Base-by-base conservation (phyloP, 2,797 vertebrate genomes). In the Melanotaenia trifasciata region DNA sequence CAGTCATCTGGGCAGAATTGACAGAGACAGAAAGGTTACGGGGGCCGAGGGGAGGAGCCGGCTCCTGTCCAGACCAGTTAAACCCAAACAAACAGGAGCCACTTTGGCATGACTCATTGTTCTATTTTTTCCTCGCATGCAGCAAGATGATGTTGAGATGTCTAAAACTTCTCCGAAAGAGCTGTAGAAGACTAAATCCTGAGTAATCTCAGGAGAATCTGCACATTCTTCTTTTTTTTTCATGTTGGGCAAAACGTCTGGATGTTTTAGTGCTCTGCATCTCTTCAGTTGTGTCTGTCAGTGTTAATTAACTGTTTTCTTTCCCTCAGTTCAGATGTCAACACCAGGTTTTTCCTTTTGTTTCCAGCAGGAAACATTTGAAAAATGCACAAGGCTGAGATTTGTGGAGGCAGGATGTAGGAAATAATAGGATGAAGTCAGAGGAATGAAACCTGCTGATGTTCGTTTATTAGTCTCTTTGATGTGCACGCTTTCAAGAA, bases 311-410 rank as follows among this genome's bases (percentile, higher is more conserved):
- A 56, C 36, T 14, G 1, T 33, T 58, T 36, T 36, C n/a, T n/a
- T 53, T 20, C 24, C 13, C 56, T 70, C 13, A 0, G 24, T 58
- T 67, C 36, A 70, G 16, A 70, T 53, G 11, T 32, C 53, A 79
- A 40, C 40, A n/a, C 53, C 22, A 72, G 62, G 36, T 4, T 81
- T 38, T 70, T 51, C 50, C 67, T 74, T 80, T 59, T 57, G 2
- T 68, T 77, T 81, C 50, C 70, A 79, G 20, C 58, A 64, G 62
- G 35, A 77, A 81, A 38, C 61, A 79, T 61, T 4, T 81, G 61
- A 82, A 79, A 80, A 76, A 76, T 84, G 70, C 64, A 73, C 62
- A 73, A 77, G 80, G 72, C 69, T 67, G 58, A 78, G 72, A 66
- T 83, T 83, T 79, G 20, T 26, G 61, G 66, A 58, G 57, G 60